Base-by-base conservation (phyloP, 2,113 vertebrate genomes). In the Calypte anna region DNA sequence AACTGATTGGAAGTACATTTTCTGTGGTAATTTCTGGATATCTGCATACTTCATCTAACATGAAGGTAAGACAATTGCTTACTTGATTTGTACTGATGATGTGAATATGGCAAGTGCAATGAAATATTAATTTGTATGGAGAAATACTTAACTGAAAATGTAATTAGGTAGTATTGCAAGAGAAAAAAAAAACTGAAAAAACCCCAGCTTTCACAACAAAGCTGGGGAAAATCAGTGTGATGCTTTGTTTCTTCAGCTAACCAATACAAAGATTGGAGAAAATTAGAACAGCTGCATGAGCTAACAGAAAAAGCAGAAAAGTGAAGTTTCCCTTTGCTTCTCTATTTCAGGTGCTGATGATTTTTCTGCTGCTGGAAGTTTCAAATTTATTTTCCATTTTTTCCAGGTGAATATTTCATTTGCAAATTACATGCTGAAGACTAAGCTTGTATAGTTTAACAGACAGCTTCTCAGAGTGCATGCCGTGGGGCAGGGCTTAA, bases 61-160 rank as follows among this genome's bases (percentile, higher is more conserved):
- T 98, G 98, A 96, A 98, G 98, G 98, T 98, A 98, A 98, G 97
- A 89, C 43, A 59, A 89, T 76, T 82, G 36, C 50, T 91, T 89
- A 59, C 68, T 86, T 87, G 75, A 69, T 72, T 94, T 92, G 72
- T 91, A 36, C 44, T 75, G 90, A 82, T 59, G 20, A 96, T 95
- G 50, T 48, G 38, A 90, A 91, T 66, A 83, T 64, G 68, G n/a
- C 36, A 93, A 93, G 21, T 72, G 18, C 55, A 83, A 88, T 90
- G 51, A 96, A 93, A 95, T 84, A 91, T 80, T 84, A 76, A 93
- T 94, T 85, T 83, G 54, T 61, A 33, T 50, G 46, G 40, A 75
- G 53, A 76, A 87, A 67, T 84, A n/a, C 43, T 86, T 93, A 82
- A 67, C 24, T 82, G 36, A 89, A 86, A 91, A 82, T 51, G n/a